Percentiles rank a stretch among this genome's conserved stretches.
phyloP scores from a whole-genome alignment of 2,888 invertebrate species.

The Gari tellinella region DNA sequence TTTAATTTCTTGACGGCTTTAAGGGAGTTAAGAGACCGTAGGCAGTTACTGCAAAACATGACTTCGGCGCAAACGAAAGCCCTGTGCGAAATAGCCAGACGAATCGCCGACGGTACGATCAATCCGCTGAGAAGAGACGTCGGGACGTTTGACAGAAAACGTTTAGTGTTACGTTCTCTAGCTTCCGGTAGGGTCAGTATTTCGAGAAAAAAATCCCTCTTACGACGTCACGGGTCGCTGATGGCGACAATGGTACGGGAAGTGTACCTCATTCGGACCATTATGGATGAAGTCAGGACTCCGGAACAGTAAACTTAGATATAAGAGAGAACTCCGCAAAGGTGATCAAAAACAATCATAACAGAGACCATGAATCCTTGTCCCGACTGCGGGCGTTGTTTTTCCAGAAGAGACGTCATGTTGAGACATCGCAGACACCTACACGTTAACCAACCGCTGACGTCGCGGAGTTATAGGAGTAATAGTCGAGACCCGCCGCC shows the following conservation, averaged over 20 bases:
- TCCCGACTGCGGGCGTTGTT: background rate
- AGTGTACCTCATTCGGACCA: slow-evolving; percentile 5
- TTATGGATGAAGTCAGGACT: slow-evolving; percentile 4
- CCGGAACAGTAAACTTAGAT: background rate
- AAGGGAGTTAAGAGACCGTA: background rate
- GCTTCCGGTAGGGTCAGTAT: slow-evolving; percentile 6
- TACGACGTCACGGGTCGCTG: background rate
- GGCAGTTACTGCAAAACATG: slow-evolving; percentile 5
- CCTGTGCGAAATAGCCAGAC: slow-evolving; percentile 12
- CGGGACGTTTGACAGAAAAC: slow-evolving; percentile 1
- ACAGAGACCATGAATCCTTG: slow-evolving; percentile 11
- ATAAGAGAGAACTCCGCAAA: background rate
- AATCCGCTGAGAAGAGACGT: slow-evolving; percentile 8
- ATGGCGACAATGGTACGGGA: slow-evolving; percentile 1
- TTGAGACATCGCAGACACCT: slow-evolving; percentile 1
- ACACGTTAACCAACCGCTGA: background rate
- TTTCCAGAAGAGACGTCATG: slow-evolving; percentile 9
- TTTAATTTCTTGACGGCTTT: slow-evolving; percentile 8
- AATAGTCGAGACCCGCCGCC: slow-evolving; percentile 26
- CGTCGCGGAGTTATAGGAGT: slow-evolving; percentile 8
- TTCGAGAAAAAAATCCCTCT: slow-evolving; percentile 7
- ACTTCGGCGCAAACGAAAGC: slow-evolving; percentile 2
- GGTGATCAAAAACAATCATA: too few species aligned
- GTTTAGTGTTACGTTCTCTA: slow-evolving; percentile 6
- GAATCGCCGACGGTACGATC: slow-evolving; percentile 14